Base-by-base conservation (phyloP, 1,140 invertebrate genomes). In the Atta cephalotes region DNA sequence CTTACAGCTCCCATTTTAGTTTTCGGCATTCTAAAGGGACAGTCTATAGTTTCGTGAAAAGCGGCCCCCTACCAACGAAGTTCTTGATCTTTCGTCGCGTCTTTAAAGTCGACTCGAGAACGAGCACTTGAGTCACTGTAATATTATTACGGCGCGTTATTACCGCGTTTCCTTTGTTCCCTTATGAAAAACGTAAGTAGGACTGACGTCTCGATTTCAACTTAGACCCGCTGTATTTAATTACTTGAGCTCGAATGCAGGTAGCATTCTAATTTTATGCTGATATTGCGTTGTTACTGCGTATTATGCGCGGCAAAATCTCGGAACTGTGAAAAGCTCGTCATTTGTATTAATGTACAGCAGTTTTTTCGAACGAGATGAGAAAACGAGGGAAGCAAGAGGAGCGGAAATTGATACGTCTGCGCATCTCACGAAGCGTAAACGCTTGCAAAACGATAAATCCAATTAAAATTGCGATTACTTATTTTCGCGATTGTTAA, bases 81-180 rank as follows among this genome's bases (percentile, higher is more conserved):
- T 21, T 31, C 66, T 81, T 76, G 56, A 53, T 65, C 56, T 85
- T 45, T 28, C 60, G 14, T 62, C 58, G 39, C 39, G 35, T 82
- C 78, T 56, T 82, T 49, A 62, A 74, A 84, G 70, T 76, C 80
- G 53, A 58, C 31, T 58, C 85, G 74, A 72, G 49, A 12, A 60
- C 39, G 10, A n/a, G 35, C 53, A 58, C 68, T 74, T 25, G 80
- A 84, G 53, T 35, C 80, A 62, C 70, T 14, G 80, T 76, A 76
- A 84, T 84, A 76, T 84, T 63, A 84, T 84, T 84, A 84, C 56
- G 56, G 51, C 66, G 66, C 68, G 68, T 82, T 82, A 72, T 82
- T 82, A 82, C 56, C 80, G 70, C 56, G 80, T 84, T 84, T 39
- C 56, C 80, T 84, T 84, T 84, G 80, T 84, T 60, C 80, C 28